These are phyloP conservation scores for Psittacula derbiana DNA, from an alignment of 2,797 vertebrate species.

Conservation along the genomic window DNA sequence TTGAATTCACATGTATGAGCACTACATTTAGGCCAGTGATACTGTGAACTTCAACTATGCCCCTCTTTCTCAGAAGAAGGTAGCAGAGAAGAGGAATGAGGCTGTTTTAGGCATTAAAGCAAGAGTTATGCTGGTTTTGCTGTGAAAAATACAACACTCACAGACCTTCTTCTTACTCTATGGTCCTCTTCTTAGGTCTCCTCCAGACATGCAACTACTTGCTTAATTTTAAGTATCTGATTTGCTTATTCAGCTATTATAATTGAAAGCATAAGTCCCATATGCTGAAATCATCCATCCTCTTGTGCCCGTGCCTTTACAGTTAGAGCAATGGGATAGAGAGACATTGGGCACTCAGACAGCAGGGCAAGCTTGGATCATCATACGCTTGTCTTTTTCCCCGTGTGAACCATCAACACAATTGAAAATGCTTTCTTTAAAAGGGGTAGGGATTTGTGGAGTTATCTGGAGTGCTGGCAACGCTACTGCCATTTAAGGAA, in stretches of 20 bases:
- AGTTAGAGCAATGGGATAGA: not conserved
- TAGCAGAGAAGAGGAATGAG: not conserved
- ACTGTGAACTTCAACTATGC: not conserved
- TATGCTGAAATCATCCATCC: not conserved
- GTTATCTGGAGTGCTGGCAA: not conserved
- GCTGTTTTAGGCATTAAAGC: not conserved
- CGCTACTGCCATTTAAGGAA: not conserved
- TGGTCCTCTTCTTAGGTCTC: not conserved
- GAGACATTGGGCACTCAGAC: not conserved
- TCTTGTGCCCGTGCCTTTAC: not conserved
- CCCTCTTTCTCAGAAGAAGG: not conserved
- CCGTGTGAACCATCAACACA: not conserved
- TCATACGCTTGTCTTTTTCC: not conserved
- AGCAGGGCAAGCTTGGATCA: not conserved
- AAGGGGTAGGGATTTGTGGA: not conserved
- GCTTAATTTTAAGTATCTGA: not conserved
- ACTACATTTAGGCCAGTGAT: not conserved
- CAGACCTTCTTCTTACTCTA: not conserved
- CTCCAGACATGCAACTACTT: not conserved
- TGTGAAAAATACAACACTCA: not conserved
- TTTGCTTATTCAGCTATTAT: not conserved
- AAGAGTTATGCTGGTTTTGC: not conserved
- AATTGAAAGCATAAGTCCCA: not conserved
- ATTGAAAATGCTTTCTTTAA: not conserved
- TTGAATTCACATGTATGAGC: not conserved